Evolutionary conservation across 2,888 invertebrate genomes (phyloP).

Genomic region (Cerceris ruficornis): DNA sequence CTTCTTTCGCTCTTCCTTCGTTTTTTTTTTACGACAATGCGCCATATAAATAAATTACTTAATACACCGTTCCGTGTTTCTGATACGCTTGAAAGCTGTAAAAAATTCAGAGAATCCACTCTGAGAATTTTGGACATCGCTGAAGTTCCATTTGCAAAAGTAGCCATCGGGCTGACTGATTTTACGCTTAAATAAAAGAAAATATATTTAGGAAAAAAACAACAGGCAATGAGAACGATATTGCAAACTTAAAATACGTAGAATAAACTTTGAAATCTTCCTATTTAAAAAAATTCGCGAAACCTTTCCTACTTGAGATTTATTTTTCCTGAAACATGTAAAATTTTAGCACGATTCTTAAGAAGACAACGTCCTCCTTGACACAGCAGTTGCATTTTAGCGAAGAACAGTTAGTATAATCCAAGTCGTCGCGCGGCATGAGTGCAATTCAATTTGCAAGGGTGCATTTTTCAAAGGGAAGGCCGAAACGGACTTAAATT

Average conservation of each 20-base stretch:
- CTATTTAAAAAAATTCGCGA: no score
- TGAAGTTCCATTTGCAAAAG: neutral
- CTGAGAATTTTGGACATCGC: neutral
- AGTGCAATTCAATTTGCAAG: slow-evolving; percentile 71
- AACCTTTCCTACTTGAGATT: no score
- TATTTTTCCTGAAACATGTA: no score
- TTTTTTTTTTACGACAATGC: neutral
- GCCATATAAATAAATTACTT: slow-evolving; percentile 16
- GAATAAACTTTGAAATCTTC: no score
- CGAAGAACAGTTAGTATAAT: slow-evolving; percentile 70
- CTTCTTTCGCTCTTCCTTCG: neutral
- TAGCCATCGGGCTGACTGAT: neutral
- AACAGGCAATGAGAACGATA: no score
- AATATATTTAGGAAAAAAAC: no score
- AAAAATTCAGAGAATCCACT: neutral
- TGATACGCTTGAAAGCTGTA: slow-evolving; percentile 9
- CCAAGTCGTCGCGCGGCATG: slow-evolving; percentile 41
- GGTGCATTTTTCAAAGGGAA: slow-evolving; percentile 57
- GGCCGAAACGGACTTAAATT: slow-evolving; percentile 68
- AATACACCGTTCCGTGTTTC: slow-evolving; percentile 13
- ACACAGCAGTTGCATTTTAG: neutral
- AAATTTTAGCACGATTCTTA: neutral
- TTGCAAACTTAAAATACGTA: no score
- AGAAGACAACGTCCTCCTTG: neutral
- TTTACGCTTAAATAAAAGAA: no score